A percentile compares a stretch with the other conserved stretches of the same genome.
Evolutionary conservation across 1,140 invertebrate species (phyloP).

Genomic region (Drosophila nannoptera): DNA sequence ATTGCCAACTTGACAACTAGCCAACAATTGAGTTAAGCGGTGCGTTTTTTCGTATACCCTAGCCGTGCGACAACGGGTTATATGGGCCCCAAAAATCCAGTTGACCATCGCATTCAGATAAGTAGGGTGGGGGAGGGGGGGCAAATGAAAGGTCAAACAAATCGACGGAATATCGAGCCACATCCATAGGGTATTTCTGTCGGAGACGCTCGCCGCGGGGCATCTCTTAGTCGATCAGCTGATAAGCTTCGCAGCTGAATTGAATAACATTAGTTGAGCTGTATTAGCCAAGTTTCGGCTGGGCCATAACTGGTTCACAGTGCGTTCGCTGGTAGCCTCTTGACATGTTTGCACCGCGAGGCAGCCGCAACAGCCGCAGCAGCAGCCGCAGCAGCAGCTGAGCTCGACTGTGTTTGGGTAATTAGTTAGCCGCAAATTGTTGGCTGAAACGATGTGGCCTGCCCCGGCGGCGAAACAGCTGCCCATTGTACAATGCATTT

Average conservation of each 20-base stretch:
- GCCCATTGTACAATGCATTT: constrained; percentile 18
- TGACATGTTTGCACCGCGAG: constrained; percentile 21
- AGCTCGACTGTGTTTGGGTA: constrained; percentile 27
- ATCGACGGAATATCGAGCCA: no score
- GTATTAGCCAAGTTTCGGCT: background rate
- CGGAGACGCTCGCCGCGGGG: background rate
- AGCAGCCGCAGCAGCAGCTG: constrained; percentile 5
- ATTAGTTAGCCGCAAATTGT: constrained; percentile 47
- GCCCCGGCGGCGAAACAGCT: constrained; percentile 24
- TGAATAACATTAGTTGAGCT: constrained; percentile 1
- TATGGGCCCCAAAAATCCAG: background rate
- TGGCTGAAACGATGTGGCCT: constrained; percentile 11
- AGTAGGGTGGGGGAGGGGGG: no score
- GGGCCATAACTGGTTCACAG: constrained; percentile 42
- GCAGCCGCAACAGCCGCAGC: constrained; percentile 1
- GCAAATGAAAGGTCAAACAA: no score
- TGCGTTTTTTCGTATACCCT: constrained; percentile 38
- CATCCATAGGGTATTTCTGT: no score
- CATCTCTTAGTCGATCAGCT: background rate
- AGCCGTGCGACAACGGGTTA: background rate
- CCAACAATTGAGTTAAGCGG: constrained; percentile 40
- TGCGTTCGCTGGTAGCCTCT: constrained; percentile 26
- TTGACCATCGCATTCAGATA: no score
- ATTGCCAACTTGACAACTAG: constrained; percentile 16
- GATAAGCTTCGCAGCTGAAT: background rate